Percentiles rank a stretch among this genome's conserved stretches.
Conservation (phyloP, 1,140 invertebrate genomes). For the Nylanderia fulva region DNA sequence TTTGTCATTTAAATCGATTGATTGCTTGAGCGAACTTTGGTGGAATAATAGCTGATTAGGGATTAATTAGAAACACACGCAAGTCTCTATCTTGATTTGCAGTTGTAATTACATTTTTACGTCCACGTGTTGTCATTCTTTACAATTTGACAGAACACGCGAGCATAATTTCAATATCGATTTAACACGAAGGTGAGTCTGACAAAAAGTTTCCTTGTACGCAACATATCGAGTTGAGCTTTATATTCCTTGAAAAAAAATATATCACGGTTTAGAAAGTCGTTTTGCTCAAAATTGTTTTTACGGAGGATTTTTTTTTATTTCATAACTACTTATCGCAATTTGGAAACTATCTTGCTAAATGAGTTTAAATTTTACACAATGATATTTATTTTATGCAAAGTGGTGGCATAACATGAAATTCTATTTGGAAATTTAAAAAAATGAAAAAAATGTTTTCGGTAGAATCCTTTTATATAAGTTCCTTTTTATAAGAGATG, state of each 20-base stretch:
- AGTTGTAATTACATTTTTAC: not conserved
- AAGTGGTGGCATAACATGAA: not conserved
- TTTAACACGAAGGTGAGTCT: not conserved
- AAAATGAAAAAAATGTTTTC: not conserved
- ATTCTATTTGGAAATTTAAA: not conserved
- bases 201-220: not conserved
- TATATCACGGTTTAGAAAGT: not conserved
- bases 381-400: not conserved
- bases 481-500: not conserved
- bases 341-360: not conserved
- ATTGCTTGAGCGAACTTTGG: not conserved
- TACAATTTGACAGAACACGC: not conserved
- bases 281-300: too few relatives aligned
- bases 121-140: not conserved
- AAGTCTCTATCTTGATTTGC: slow-evolving; percentile 17
- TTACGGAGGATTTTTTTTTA: too few relatives aligned
- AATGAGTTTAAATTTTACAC: not conserved
- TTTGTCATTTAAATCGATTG: slow-evolving; percentile 5
- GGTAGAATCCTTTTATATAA: not conserved
- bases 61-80: slow-evolving; percentile 20
- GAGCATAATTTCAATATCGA: not conserved
- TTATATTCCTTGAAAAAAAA: not conserved
- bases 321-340: not conserved
- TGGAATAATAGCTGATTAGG: not conserved
- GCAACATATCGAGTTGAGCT: not conserved